Base-by-base conservation (phyloP, 2,797 vertebrate species). In the Oreochromis grahami region DNA sequence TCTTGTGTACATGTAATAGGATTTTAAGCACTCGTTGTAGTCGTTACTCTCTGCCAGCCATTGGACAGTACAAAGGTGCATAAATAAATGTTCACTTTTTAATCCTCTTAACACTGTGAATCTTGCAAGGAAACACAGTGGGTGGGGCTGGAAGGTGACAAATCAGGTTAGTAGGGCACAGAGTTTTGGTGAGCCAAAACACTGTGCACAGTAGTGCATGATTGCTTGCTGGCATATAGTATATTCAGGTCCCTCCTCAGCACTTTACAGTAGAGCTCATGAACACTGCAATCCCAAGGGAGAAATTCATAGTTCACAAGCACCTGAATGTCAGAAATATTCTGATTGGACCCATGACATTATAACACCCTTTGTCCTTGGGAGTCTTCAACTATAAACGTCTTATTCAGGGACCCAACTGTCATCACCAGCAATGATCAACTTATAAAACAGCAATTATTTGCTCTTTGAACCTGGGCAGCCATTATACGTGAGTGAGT, bases 291-390 rank as follows among this genome's bases (percentile, higher is more conserved):
- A 48, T 45, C 43, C 15, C 6, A 45, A 48, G 15, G 3, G 24
- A 48, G 15, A 48, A 72, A 72, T 48, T 26, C 21, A 70, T 70
- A 43, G 21, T 70, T 45, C 2, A 17, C 21, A 45, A 45, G 3
- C 38, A 70, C 65, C 21, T 29, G 68, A 29, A 19, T 19, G 2
- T 72, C 43, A 48, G 45, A 48, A 48, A 48, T 32, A 32, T 48
- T 19, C 68, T 19, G 1, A 29, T 72, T 72, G 24, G 41, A 0
- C 0, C 3, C 24, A 19, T 1, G 4, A 8, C 9, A 15, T 48
- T 19, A 48, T 29, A 72, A 32, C 32, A 19, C 24, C 10, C 41
- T 72, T 68, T 43, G n/a, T 43, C 63, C 5, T 68, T 68, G 32
- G 58, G 10, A 63, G n/a, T n/a, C 36, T 38, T 65, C 17, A 11